These are phyloP conservation scores for Alectoris magna DNA, from an alignment of 2,797 vertebrate species.

Conservation along the genomic window DNA sequence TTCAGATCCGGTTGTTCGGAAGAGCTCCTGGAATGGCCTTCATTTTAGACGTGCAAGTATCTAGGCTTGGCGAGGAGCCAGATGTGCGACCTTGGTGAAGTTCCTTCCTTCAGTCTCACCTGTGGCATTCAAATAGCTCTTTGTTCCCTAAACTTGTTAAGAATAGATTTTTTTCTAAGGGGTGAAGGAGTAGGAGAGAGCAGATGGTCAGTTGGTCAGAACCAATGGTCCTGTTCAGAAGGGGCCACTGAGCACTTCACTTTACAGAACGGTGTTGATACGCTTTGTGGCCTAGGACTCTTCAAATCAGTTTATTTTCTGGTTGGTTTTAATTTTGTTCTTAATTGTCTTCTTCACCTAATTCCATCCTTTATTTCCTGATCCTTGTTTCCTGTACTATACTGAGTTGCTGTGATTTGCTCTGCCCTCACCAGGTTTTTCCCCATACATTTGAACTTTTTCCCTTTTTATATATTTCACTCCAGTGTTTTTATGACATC, in stretches of 20 bases:
- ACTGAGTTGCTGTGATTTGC: background rate
- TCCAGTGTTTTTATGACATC: background rate
- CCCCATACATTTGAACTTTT: background rate
- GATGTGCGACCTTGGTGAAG: background rate
- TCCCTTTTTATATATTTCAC: background rate
- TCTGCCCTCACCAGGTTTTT: background rate
- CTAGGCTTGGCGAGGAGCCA: background rate
- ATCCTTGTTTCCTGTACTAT: background rate
- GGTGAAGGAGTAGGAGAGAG: rapidly evolving
- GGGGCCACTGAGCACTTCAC: background rate
- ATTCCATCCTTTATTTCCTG: background rate
- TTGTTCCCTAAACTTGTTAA: background rate
- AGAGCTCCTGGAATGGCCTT: background rate
- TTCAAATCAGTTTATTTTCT: background rate
- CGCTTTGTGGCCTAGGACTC: background rate
- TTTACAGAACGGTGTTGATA: background rate
- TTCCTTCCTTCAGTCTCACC: background rate
- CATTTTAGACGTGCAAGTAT: background rate
- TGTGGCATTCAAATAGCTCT: background rate
- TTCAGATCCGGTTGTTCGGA: conserved; percentile 15
- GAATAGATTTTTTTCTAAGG: rapidly evolving
- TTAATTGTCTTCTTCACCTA: background rate
- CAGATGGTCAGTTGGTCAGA: background rate
- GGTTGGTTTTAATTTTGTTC: background rate
- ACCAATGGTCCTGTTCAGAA: background rate